phyloP scores from a whole-genome alignment of 2,797 vertebrate genomes.

The Acanthurus leucopareius region DNA sequence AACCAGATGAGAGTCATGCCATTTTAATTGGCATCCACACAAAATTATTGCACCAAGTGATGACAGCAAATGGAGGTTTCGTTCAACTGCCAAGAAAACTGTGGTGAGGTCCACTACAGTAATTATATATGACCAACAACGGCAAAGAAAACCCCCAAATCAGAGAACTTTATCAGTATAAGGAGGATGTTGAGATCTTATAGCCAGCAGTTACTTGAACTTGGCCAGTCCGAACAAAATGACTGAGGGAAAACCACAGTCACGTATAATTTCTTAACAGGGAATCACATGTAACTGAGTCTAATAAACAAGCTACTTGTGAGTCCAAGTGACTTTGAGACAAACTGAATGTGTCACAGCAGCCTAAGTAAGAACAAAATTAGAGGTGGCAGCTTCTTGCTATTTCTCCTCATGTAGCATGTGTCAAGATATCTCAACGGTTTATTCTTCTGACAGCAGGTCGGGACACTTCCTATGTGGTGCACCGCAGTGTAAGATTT shows the following conservation, averaged over 20 bases:
- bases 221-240: constrained; percentile 43
- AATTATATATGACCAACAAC: constrained; percentile 42
- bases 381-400: not conserved
- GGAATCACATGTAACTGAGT: constrained; percentile 7
- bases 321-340: constrained; percentile 11
- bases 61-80: constrained; percentile 17
- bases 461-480: constrained; percentile 53
- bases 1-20: constrained; percentile 53
- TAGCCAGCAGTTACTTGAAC: constrained; percentile 50
- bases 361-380: not conserved
- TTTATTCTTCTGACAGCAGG: constrained; percentile 35
- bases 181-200: constrained; percentile 63
- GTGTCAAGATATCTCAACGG: constrained; percentile 4
- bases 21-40: constrained; percentile 13
- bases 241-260: constrained; percentile 55
- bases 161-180: constrained; percentile 29
- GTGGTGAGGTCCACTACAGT: constrained; percentile 23
- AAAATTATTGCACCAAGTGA: constrained; percentile 33
- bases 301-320: constrained; percentile 12
- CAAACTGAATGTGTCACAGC: not conserved
- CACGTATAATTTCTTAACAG: constrained; percentile 15
- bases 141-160: constrained; percentile 46
- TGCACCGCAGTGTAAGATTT: constrained; percentile 38
- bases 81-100: constrained; percentile 13
- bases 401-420: not conserved